phyloP scores from a whole-genome alignment of 2,888 invertebrate species.

The Tipula vernalis region DNA sequence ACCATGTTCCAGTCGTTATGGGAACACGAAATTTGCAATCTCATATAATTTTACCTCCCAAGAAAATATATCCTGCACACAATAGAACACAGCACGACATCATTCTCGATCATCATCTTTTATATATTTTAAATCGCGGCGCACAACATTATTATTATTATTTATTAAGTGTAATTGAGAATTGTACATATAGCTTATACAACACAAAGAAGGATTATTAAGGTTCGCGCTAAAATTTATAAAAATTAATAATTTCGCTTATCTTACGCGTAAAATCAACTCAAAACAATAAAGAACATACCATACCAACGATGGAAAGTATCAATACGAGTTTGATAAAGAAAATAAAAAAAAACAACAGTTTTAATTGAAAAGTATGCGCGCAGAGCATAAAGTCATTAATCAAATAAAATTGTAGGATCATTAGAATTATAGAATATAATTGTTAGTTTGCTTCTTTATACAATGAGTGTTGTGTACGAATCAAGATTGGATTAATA shows the following conservation, averaged over 20 bases:
- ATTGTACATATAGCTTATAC: neutral
- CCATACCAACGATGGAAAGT: neutral
- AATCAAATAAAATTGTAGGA: neutral
- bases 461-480: neutral
- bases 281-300: neutral
- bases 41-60: neutral
- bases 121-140: neutral
- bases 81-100: neutral
- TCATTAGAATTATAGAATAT: neutral
- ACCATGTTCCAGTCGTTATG: neutral
- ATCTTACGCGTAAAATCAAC: neutral
- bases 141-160: too few species aligned
- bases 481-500: neutral
- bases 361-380: neutral
- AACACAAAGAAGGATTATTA: neutral
- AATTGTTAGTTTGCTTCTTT: neutral
- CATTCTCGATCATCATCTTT: neutral
- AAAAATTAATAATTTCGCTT: neutral
- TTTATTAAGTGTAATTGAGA: neutral
- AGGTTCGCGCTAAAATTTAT: neutral
- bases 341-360: neutral
- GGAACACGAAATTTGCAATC: neutral
- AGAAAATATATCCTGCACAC: neutral
- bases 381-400: neutral
- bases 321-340: neutral